Evolutionary conservation across 2,113 vertebrate genomes (phyloP), one percentile per base, ranked within the genome.

Genomic region (Hiodon alosoides): DNA sequence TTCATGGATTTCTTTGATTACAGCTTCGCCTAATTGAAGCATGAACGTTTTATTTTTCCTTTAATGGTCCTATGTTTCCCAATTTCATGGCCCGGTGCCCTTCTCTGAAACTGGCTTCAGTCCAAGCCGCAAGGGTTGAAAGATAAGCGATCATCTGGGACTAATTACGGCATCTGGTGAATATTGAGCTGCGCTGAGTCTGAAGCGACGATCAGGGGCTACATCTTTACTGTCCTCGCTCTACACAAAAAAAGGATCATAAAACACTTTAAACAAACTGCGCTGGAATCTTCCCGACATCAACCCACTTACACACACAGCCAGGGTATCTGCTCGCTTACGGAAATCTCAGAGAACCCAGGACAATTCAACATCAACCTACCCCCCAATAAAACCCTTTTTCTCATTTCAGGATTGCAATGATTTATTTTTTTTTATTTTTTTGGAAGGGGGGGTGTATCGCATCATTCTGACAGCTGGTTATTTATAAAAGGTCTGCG

Each of bases 71-170:
- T 52, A 66, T 70, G 60, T 13, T 54, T 31, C 46, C 73, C 55
- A 52, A 62, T 31, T 14, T 64, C 14, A 47, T 65, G 67, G 50
- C 54, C 3, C 3, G 54, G 55, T 68, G 62, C 58, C 31, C 9
- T 73, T 65, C 72, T 60, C 60, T 70, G 52, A 57, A 69, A 66
- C 5, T 81, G 75, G 75, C 72, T 57, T 69, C 69, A 7, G 2
- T 55, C 76, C 75, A 70, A 77, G 65, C 80, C 76, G 74, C 68
- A 72, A 67, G 76, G 68, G 65, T 52, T 77, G 69, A 79, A 72
- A 79, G 73, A 79, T 81, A 79, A 72, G 76, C 69, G 60, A 75
- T 81, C 78, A 77, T 77, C 67, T 77, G 78, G 78, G 50, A 76
- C 75, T 77, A 77, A 81, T 77, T 76, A 73, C 48, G n/a, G 67